Conservation (phyloP, 2,797 vertebrate species). For the Betta splendens region DNA sequence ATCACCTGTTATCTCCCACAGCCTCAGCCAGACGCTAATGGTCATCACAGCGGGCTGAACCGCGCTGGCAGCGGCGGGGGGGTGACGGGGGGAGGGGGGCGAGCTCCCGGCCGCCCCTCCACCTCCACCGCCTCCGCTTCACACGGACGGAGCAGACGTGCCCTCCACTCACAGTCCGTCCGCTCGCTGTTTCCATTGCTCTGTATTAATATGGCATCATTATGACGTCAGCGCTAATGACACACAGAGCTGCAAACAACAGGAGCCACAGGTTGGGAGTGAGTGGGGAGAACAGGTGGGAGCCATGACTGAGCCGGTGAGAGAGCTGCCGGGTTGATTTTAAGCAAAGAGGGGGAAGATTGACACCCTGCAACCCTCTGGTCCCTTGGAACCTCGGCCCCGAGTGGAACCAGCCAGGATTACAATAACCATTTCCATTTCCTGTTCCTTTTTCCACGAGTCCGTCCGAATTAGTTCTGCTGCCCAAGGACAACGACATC, state of each 20-base stretch:
- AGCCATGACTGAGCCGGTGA: conserved; percentile 43
- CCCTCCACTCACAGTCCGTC: conserved; percentile 28
- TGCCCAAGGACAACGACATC: too few relatives aligned
- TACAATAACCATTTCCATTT: conserved; percentile 62
- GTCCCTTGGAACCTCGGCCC: conserved; percentile 21
- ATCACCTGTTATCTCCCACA: conserved; percentile 84
- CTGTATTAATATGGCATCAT: conserved; percentile 19
- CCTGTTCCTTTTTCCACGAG: conserved; percentile 55
- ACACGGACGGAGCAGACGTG: conserved; percentile 17
- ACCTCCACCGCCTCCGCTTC: conserved; percentile 22
- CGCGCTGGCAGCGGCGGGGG: conserved; percentile 56
- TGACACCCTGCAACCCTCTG: conserved; percentile 18
- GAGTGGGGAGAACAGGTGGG: conserved; percentile 38
- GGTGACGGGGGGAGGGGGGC: neutral
- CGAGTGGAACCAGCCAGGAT: conserved; percentile 45
- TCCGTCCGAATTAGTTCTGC: conserved; percentile 70
- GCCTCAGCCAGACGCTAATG: conserved; percentile 83
- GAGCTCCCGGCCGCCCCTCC: conserved; percentile 17
- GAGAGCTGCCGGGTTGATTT: conserved; percentile 36
- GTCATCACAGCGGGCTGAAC: conserved; percentile 75
- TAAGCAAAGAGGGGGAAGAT: conserved; percentile 29
- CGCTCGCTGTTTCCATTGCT: neutral
- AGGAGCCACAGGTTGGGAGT: conserved; percentile 23
- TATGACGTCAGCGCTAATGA: conserved; percentile 48
- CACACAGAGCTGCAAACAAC: conserved; percentile 45